Conservation (phyloP, 2,797 vertebrate genomes). For the Pitangus sulphuratus region DNA sequence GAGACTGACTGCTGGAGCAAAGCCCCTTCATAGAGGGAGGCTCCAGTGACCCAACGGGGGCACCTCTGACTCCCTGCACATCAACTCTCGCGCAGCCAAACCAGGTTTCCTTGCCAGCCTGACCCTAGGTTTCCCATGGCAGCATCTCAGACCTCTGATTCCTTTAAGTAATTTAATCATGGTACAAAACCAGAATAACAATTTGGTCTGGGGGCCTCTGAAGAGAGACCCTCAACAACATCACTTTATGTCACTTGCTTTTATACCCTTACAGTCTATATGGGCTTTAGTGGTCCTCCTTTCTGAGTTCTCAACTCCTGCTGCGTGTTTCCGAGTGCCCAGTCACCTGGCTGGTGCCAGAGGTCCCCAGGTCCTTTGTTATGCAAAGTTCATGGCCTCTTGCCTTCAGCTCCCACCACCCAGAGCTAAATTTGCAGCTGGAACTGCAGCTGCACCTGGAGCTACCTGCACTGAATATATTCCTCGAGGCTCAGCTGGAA, state of each 20-base stretch:
- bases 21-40: fast-evolving
- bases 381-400: neutral
- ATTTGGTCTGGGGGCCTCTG: neutral
- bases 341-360: neutral
- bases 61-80: neutral
- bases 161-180: neutral
- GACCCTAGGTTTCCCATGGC: neutral
- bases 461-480: neutral
- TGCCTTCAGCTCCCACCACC: neutral
- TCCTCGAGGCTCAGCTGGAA: neutral
- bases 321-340: neutral
- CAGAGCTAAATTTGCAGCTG: neutral
- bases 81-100: neutral
- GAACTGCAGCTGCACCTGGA: neutral
- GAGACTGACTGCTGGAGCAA: fast-evolving
- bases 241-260: neutral
- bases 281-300: neutral
- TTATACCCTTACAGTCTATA: neutral
- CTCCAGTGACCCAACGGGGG: fast-evolving
- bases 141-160: neutral
- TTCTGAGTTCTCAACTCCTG: neutral
- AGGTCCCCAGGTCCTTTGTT: neutral
- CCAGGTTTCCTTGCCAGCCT: neutral
- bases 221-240: neutral
- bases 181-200: too few species aligned